Base-by-base conservation (phyloP, 2,888 invertebrate species). In the Nomada goodeniana region DNA sequence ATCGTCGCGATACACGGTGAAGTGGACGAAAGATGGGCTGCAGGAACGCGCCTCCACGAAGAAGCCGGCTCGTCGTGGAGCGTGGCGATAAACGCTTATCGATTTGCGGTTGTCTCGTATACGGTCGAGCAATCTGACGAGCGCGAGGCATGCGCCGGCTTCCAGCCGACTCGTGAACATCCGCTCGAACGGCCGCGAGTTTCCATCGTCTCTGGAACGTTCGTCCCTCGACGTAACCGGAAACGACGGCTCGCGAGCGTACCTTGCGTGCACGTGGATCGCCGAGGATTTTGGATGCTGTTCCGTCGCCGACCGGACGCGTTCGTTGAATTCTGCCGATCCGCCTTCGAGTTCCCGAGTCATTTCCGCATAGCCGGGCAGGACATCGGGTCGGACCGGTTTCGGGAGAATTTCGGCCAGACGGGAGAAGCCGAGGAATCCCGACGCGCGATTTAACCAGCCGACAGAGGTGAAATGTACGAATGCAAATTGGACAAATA, bases 51-150 rank as follows among this genome's bases (percentile, higher is more conserved):
- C 29, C 63, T 10, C 26, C 20, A 47, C 55, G 65, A 73, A 73
- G 73, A 73, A 73, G 57, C 79, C 69, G 68, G 63, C 63, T 13
- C 76, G 60, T 68, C 80, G 74, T 78, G 82, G 60, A 61, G 61
- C 76, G 20, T 26, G 61, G 78, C 82, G 88, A 88, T 88, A 85
- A 79, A 85, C 77, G 83, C 80, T 89, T 90, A 91, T 91, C 91
- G 90, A 91, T 91, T 88, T 75, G 88, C 86, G 88, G 90, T 82
- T 83, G 86, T 90, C 90, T 89, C 89, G 90, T 90, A 90, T 89
- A 86, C 86, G 87, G 85, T 86, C 86, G 85, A 90, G 88, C 88
- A 89, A 91, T 91, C 85, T 86, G 87, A 82, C 87, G 89, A 88
- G 88, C 90, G 88, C 72, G 82, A 87, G 89, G 90, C 89, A 89